Conservation (phyloP, 1,140 invertebrate genomes). For the Marisa cornuarietis region DNA sequence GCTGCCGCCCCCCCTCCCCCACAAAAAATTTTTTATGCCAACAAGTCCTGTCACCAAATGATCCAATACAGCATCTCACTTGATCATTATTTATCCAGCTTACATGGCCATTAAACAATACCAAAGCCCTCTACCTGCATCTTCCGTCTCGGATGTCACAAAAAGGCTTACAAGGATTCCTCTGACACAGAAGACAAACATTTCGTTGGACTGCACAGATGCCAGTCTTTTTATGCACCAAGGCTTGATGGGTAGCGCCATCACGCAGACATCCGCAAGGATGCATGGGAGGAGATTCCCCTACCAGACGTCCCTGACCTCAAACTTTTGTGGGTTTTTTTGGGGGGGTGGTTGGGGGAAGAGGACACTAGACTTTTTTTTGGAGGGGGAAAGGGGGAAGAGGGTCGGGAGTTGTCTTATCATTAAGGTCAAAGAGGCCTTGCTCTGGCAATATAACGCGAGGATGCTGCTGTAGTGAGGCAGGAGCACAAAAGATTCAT, state of each 20-base stretch:
- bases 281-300: not conserved
- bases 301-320: not conserved
- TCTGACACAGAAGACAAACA: not conserved
- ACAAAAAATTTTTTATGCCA: not conserved
- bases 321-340: not conserved
- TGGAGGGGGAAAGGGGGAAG: not conserved
- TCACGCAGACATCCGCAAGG: not conserved
- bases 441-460: not conserved
- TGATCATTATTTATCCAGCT: not conserved
- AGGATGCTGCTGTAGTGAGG: not conserved
- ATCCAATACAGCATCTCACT: not conserved
- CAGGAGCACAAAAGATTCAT: conserved; percentile 2
- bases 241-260: conserved; percentile 1
- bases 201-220: conserved; percentile 5
- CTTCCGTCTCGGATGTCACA: not conserved
- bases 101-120: not conserved
- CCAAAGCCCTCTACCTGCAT: not conserved
- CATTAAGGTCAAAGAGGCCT: not conserved
- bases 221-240: not conserved
- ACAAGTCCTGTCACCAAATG: not conserved
- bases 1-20: not conserved
- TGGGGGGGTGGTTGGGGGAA: too few relatives aligned
- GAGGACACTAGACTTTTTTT: not conserved
- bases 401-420: not conserved
- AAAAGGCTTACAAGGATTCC: not conserved